These are phyloP conservation scores for Tolypeutes matacus DNA, from an alignment of 2,797 vertebrate genomes.

Conservation along the genomic window DNA sequence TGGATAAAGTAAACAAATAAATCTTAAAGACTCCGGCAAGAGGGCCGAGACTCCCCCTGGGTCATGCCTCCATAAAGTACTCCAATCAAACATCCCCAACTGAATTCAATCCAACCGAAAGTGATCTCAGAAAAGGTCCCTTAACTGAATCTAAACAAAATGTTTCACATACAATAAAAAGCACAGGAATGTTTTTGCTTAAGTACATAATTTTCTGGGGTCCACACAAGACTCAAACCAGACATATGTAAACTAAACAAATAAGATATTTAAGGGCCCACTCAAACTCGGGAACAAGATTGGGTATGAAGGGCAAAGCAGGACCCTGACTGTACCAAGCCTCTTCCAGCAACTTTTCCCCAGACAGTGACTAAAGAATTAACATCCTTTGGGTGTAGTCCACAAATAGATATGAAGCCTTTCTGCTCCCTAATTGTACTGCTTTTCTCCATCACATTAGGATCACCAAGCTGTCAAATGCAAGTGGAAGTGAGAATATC, in stretches of 20 bases:
- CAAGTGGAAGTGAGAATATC: neutral
- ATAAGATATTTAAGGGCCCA: neutral
- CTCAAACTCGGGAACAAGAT: neutral
- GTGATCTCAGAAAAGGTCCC: too few species aligned
- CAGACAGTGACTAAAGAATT: neutral
- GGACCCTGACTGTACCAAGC: neutral
- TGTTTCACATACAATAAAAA: too few species aligned
- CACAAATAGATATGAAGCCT: neutral
- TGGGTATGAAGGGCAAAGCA: neutral
- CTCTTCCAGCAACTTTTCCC: neutral
- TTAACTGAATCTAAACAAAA: too few species aligned
- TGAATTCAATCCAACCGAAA: too few species aligned
- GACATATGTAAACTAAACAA: neutral
- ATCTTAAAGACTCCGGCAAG: too few species aligned
- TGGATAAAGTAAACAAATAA: too few species aligned
- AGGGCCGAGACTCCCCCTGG: too few species aligned
- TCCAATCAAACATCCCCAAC: too few species aligned
- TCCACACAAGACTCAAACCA: neutral
- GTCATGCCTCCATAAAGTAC: too few species aligned
- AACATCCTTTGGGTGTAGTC: neutral
- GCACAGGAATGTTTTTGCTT: too few species aligned
- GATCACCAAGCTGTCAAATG: neutral
- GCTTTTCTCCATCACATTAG: neutral
- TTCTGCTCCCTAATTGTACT: neutral
- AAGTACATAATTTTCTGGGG: too few species aligned